Conservation (phyloP, 2,888 invertebrate species). For the Hemithea aestivaria region DNA sequence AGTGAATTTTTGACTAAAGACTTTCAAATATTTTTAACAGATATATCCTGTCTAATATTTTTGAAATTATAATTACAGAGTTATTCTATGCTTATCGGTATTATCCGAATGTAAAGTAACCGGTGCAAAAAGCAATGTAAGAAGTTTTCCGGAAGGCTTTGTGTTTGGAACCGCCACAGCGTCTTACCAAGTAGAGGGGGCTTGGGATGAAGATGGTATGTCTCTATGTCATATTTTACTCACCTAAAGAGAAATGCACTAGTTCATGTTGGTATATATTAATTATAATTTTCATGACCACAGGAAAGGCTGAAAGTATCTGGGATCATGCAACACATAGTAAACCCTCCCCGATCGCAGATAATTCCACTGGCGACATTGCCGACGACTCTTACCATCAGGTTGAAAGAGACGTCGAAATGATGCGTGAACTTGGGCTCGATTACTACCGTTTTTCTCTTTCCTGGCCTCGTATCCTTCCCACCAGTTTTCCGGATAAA, state of each 20-base stretch:
- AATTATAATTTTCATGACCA: no score
- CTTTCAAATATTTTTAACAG: no score
- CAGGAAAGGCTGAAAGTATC: constrained; percentile 76
- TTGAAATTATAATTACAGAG: not conserved
- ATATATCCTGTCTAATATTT: no score
- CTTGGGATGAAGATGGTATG: constrained; percentile 13
- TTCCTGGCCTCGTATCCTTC: constrained; percentile 81
- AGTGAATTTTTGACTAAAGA: no score
- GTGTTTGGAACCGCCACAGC: constrained; percentile 10
- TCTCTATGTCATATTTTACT: no score
- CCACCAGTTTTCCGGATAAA: constrained; percentile 70
- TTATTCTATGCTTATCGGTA: not conserved
- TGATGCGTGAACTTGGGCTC: constrained; percentile 61
- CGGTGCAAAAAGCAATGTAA: not conserved
- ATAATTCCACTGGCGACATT: constrained; percentile 79
- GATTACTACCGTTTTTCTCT: constrained; percentile 78
- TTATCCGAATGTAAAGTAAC: not conserved
- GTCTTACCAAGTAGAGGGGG: constrained; percentile 12
- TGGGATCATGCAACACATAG: constrained; percentile 80
- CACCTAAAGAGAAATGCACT: no score
- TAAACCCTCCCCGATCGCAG: constrained; percentile 62
- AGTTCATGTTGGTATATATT: no score
- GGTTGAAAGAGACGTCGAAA: constrained; percentile 73
- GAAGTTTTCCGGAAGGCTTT: constrained; percentile 5
- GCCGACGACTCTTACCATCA: constrained; percentile 80